phyloP scores from a whole-genome alignment of 2,888 invertebrate genomes.

The Cantharis rustica region DNA sequence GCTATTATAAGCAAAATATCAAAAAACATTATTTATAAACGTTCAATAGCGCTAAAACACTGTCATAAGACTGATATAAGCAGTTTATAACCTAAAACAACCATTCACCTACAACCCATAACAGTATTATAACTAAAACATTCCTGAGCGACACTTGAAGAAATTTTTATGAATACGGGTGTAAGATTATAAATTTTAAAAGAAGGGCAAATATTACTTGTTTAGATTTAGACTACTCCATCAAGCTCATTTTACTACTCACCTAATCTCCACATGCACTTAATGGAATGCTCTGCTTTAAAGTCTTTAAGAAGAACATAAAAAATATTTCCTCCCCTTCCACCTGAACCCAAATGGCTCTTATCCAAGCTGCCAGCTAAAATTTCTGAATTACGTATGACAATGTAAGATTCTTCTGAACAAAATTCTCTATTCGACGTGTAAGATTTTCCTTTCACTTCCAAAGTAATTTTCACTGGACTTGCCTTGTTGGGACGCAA shows the following conservation, averaged over 20 bases:
- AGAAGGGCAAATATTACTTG: no score
- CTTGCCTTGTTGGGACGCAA: slow-evolving; percentile 83
- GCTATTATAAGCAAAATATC: no score
- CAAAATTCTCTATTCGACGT: slow-evolving; percentile 84
- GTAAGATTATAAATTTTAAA: no score
- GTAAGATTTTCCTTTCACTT: slow-evolving; percentile 91
- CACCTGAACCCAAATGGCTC: slow-evolving; percentile 91
- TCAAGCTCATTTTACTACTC: not conserved
- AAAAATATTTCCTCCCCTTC: slow-evolving; percentile 90
- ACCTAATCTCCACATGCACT: slow-evolving; percentile 87
- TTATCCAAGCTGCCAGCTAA: slow-evolving; percentile 96
- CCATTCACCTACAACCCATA: no score
- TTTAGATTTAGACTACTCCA: no score
- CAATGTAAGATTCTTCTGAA: slow-evolving; percentile 88
- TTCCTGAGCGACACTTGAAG: no score
- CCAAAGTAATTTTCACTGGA: slow-evolving; percentile 83
- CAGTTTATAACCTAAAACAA: no score
- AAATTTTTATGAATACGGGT: no score
- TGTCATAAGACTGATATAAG: no score
- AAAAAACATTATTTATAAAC: no score
- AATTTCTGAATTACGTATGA: slow-evolving; percentile 92
- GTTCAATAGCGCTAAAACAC: no score
- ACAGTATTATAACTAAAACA: no score
- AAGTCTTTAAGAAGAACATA: slow-evolving; percentile 92
- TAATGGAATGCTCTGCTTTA: slow-evolving; percentile 85